Evolutionary conservation across 2,888 invertebrate genomes (phyloP).

Genomic region (Philereme transversata): DNA sequence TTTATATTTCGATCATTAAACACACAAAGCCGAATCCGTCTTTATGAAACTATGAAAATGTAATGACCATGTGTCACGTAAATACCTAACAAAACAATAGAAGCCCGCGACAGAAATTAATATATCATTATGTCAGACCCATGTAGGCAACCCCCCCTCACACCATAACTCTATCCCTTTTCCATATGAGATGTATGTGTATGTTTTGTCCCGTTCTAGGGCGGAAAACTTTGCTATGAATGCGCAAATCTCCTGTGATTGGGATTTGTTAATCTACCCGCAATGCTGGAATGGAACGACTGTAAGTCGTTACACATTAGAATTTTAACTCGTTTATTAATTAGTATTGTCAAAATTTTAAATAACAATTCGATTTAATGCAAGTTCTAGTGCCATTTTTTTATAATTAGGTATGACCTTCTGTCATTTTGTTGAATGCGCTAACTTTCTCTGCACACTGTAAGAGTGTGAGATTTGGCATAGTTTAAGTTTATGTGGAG

Average conservation of each 20-base stretch:
- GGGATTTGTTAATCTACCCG: constrained; percentile 78
- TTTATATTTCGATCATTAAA: constrained; percentile 71
- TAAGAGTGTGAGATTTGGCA: no score
- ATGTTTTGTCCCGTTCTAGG: constrained; percentile 51
- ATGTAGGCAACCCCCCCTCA: constrained; percentile 63
- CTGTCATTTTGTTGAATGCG: no score
- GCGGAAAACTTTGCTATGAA: constrained; percentile 72
- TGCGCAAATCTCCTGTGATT: constrained; percentile 76
- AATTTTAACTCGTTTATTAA: background rate
- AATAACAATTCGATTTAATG: no score
- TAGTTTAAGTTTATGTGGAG: no score
- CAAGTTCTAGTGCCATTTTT: no score
- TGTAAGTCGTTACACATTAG: no score
- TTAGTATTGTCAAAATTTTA: no score
- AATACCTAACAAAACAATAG: constrained; percentile 83
- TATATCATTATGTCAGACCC: constrained; percentile 84
- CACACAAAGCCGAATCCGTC: constrained; percentile 69
- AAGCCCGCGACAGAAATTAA: constrained; percentile 81
- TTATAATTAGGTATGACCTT: no score
- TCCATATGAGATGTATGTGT: constrained; percentile 20
- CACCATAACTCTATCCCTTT: constrained; percentile 47
- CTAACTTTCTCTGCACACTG: no score
- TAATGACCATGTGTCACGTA: constrained; percentile 82
- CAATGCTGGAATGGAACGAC: constrained; percentile 60
- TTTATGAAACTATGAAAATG: constrained; percentile 82